phyloP scores from a whole-genome alignment of 2,888 invertebrate genomes.

The Psylliodes chrysocephalus region DNA sequence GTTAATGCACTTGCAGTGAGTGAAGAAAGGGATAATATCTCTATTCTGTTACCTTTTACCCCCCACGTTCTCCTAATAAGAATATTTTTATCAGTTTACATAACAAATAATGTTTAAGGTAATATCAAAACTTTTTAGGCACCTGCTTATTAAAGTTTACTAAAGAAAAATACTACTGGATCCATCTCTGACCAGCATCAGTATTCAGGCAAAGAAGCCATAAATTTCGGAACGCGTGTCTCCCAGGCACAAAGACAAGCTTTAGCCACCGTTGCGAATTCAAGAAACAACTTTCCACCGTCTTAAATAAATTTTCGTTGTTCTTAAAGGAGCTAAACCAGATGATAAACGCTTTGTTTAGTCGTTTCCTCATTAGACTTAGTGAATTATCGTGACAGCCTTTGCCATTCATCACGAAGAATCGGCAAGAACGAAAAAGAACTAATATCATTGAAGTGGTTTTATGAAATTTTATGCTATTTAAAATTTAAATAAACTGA shows the following conservation, averaged over 20 bases:
- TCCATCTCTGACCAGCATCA: conserved; percentile 4
- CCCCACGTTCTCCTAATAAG: no score
- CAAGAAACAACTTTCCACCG: conserved; percentile 41
- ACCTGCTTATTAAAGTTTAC: no score
- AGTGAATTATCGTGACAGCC: conserved; percentile 32
- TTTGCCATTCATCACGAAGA: conserved; percentile 11
- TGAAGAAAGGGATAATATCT: no score
- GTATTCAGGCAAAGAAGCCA: background rate
- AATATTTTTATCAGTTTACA: no score
- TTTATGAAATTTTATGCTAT: background rate
- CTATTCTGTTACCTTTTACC: no score
- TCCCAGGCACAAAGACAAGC: conserved; percentile 42
- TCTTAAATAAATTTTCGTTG: conserved; percentile 42
- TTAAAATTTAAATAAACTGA: background rate
- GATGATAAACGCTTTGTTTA: conserved; percentile 34
- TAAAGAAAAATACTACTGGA: no score
- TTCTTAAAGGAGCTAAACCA: conserved; percentile 34
- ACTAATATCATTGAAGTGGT: background rate
- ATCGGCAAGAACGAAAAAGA: conserved; percentile 14
- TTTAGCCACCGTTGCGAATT: conserved; percentile 46
- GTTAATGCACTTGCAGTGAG: no score
- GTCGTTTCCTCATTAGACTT: conserved; percentile 32
- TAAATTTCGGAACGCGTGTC: conserved; percentile 44
- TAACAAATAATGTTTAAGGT: no score
- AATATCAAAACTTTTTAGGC: no score